Percentiles rank a stretch among this genome's conserved stretches.
Evolutionary conservation across 1,140 invertebrate species (phyloP).

Genomic region (Drosophila aff.): DNA sequence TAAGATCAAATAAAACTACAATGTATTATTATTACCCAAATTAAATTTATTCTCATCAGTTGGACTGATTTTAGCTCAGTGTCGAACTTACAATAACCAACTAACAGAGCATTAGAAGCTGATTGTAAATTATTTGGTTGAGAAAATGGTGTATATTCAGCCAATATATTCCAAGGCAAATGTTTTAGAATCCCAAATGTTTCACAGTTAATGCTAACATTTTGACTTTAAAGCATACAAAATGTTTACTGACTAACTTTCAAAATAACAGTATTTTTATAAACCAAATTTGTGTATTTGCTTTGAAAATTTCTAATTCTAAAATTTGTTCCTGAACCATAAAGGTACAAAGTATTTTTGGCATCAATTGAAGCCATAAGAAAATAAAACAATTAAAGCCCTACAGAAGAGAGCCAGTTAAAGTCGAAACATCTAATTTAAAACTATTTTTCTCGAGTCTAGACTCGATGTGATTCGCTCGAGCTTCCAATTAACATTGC

Average conservation of each 20-base stretch:
- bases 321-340: background rate
- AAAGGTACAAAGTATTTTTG: background rate
- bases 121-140: too few species aligned
- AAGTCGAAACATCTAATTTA: constrained; percentile 25
- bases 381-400: background rate
- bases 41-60: background rate
- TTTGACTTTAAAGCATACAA: too few species aligned
- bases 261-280: too few species aligned
- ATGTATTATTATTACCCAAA: background rate
- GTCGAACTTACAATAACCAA: background rate
- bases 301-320: too few species aligned
- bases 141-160: too few species aligned
- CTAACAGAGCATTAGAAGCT: background rate
- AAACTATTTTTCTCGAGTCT: constrained; percentile 27
- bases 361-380: background rate
- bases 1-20: background rate
- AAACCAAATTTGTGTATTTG: too few species aligned
- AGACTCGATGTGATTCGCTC: constrained; percentile 36
- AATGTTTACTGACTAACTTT: too few species aligned
- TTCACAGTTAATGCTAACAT: too few species aligned
- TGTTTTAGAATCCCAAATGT: too few species aligned
- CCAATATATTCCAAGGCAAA: too few species aligned
- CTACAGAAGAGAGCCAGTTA: constrained; percentile 5
- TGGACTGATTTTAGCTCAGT: background rate
- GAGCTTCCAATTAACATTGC: constrained; percentile 41